These are phyloP conservation scores for Eurypyga helias DNA, from an alignment of 2,113 vertebrate genomes.

Conservation along the genomic window DNA sequence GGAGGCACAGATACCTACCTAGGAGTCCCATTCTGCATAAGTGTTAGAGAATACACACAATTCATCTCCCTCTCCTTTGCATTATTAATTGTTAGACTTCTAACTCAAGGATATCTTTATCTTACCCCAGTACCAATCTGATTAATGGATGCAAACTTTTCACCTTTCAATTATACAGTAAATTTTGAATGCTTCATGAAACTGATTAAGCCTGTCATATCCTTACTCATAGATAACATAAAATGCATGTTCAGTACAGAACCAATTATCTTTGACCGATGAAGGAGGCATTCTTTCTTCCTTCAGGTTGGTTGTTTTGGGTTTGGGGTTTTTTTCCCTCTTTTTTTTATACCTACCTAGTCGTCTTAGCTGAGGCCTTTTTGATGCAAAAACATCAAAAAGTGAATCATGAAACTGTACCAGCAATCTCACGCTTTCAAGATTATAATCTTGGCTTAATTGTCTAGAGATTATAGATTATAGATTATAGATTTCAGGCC, in stretches of 20 bases:
- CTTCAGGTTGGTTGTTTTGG: neutral
- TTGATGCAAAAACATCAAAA: neutral
- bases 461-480: neutral
- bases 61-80: neutral
- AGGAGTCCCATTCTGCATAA: neutral
- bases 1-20: neutral
- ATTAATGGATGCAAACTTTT: slow-evolving; percentile 12
- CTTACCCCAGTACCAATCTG: neutral
- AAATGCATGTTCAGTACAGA: neutral
- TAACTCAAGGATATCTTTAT: slow-evolving; percentile 5
- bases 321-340: too few relatives aligned
- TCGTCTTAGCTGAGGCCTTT: neutral
- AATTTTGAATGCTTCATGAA: slow-evolving; percentile 31
- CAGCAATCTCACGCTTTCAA: neutral
- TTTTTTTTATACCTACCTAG: neutral
- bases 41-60: neutral
- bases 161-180: slow-evolving; percentile 20
- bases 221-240: neutral
- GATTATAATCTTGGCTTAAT: neutral
- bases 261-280: neutral
- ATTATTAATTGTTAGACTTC: slow-evolving; percentile 9
- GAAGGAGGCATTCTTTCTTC: neutral
- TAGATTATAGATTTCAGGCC: too few relatives aligned
- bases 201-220: slow-evolving; percentile 31
- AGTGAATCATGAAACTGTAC: neutral